Conservation (phyloP, 64 coral and sea anemone genomes). For the Montipora sp. region DNA sequence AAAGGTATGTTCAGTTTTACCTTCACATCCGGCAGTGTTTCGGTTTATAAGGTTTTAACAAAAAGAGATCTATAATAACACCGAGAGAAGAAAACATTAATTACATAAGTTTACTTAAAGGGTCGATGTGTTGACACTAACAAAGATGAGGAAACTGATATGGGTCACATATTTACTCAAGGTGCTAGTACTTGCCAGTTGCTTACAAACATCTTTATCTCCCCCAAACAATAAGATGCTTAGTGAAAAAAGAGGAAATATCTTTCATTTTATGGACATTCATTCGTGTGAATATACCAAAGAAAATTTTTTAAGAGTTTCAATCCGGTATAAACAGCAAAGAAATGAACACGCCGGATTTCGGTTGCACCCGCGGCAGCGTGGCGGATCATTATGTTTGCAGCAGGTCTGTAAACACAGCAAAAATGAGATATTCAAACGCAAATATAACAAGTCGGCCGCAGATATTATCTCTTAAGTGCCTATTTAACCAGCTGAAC, state of each 20-base stretch:
- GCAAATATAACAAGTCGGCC: conserved; percentile 20
- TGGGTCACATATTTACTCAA: background rate
- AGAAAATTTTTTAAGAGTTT: background rate
- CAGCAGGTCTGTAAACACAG: conserved; percentile 24
- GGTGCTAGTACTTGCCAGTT: conserved; percentile 6
- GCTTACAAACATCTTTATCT: background rate
- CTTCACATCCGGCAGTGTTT: background rate
- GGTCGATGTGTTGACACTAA: conserved; percentile 30
- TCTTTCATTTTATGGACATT: background rate
- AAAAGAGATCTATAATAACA: background rate
- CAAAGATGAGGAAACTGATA: conserved; percentile 17
- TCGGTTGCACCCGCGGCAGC: background rate
- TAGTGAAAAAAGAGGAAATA: background rate
- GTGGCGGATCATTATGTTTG: background rate
- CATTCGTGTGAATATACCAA: background rate
- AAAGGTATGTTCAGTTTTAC: background rate
- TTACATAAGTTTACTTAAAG: conserved; percentile 13
- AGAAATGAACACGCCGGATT: background rate
- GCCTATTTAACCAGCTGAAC: conserved; percentile 50
- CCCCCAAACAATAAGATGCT: background rate
- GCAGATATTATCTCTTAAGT: conserved; percentile 33
- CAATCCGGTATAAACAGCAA: too few relatives aligned
- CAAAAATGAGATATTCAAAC: conserved; percentile 48
- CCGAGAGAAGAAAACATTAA: conserved; percentile 39
- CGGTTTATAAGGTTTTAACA: conserved; percentile 1